These are phyloP conservation scores for Myiagra hebetior DNA, from an alignment of 2,113 vertebrate species.

Conservation along the genomic window DNA sequence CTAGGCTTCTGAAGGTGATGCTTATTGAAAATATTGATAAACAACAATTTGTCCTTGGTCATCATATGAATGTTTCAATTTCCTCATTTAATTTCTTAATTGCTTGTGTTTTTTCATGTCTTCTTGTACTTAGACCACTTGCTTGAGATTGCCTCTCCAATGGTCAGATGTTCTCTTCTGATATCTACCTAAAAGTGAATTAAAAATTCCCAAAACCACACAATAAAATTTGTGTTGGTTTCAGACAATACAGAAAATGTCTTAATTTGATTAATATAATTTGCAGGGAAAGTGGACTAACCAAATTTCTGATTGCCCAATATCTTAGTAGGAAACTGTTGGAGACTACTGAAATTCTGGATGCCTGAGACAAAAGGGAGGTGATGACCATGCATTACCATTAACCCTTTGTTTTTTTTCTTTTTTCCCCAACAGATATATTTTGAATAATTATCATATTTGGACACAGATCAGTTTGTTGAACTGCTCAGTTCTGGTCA, in stretches of 20 bases:
- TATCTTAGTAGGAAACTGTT: background rate
- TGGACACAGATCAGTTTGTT: background rate
- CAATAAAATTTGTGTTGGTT: background rate
- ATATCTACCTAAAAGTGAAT: background rate
- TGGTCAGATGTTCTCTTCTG: background rate
- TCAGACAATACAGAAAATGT: background rate
- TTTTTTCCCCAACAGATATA: fast-evolving
- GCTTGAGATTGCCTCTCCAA: background rate
- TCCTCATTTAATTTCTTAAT: background rate
- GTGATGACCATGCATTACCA: too few species aligned
- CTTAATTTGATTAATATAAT: background rate
- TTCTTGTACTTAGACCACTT: background rate
- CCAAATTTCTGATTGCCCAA: background rate
- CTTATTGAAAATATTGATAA: background rate
- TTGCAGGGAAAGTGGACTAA: fast-evolving
- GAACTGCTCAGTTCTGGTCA: background rate
- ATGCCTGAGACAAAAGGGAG: background rate
- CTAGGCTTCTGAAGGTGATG: background rate
- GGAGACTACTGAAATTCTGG: background rate
- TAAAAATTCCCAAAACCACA: background rate
- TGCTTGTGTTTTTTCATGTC: background rate
- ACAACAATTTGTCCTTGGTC: background rate
- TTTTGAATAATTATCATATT: background rate
- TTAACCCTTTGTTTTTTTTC: background rate
- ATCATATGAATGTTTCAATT: background rate